phyloP scores from a whole-genome alignment of 2,113 vertebrate genomes.

The Picathartes gymnocephalus region DNA sequence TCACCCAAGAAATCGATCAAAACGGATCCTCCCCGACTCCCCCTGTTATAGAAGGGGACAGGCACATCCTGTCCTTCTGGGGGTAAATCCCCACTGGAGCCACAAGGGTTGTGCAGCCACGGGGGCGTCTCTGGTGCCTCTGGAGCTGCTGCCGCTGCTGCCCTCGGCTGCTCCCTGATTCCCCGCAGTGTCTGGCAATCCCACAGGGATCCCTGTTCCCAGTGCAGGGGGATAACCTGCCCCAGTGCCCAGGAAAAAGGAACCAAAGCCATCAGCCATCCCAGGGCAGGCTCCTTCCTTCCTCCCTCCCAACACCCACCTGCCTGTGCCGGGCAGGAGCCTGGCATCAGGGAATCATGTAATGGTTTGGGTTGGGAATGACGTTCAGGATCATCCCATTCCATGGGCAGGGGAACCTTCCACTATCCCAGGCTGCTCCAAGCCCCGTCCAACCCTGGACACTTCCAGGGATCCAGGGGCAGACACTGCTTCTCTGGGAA shows the following conservation, averaged over 20 bases:
- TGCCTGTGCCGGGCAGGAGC: fast-evolving
- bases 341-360: neutral
- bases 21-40: neutral
- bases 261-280: neutral
- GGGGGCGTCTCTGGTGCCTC: fast-evolving
- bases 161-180: neutral
- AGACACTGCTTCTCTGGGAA: neutral
- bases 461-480: neutral
- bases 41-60: neutral
- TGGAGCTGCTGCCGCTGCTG: neutral
- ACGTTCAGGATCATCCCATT: too few species aligned
- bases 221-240: fast-evolving
- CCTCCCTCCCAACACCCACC: neutral
- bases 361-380: neutral
- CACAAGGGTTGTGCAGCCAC: fast-evolving
- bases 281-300: neutral
- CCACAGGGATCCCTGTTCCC: neutral
- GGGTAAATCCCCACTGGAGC: neutral
- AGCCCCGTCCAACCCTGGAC: neutral
- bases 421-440: neutral
- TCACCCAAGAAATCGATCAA: fast-evolving
- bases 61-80: neutral
- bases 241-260: neutral
- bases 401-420: neutral
- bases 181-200: fast-evolving